Evolutionary conservation across 2,797 vertebrate genomes (phyloP).

Genomic region (Cryptoblepharus egeriae): DNA sequence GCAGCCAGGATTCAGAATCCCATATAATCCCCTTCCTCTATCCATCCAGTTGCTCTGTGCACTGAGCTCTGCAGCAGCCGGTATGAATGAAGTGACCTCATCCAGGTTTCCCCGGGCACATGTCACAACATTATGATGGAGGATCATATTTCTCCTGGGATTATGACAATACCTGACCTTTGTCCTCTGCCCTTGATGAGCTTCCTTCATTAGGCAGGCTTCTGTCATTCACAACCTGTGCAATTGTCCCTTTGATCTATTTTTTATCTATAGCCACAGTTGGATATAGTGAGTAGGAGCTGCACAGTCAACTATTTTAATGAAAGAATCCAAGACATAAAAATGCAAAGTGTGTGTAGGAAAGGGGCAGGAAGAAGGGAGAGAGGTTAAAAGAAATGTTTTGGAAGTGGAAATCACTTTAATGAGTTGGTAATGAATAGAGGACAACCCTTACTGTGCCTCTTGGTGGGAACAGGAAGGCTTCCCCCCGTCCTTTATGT

Average conservation of each 20-base stretch:
- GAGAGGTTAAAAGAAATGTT: neutral
- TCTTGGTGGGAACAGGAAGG: neutral
- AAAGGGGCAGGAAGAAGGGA: neutral
- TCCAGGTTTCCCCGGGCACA: neutral
- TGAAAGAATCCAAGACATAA: neutral
- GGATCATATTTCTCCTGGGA: neutral
- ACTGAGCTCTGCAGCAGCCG: neutral
- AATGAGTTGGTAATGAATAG: neutral
- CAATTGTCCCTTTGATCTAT: slow-evolving; percentile 9
- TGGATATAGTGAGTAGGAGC: neutral
- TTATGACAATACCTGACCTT: neutral
- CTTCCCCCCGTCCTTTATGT: neutral
- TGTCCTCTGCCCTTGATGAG: neutral
- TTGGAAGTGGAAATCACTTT: neutral
- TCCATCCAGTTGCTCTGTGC: neutral
- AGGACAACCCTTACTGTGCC: too few relatives aligned
- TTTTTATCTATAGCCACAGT: slow-evolving; percentile 1
- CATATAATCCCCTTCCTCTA: neutral
- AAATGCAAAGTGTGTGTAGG: neutral
- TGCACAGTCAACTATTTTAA: neutral
- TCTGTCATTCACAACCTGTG: slow-evolving; percentile 11
- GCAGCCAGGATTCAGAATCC: neutral
- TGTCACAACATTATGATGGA: neutral
- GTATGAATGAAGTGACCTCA: slow-evolving; percentile 5
- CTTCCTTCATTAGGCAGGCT: slow-evolving; percentile 1